Conservation (phyloP, 2,888 invertebrate genomes). For the Agelastica alni region DNA sequence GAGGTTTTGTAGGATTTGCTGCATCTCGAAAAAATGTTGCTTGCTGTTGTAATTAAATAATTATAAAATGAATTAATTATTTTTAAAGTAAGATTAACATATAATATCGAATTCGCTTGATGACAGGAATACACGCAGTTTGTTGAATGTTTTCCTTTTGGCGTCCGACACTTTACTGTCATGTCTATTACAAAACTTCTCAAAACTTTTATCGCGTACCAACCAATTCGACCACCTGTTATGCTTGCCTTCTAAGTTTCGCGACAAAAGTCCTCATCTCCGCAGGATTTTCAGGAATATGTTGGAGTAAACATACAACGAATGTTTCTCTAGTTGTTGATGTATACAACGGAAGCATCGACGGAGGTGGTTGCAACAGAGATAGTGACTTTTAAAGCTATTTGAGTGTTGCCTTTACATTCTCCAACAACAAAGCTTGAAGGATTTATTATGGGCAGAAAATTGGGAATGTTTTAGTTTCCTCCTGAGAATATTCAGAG, state of each 20-base stretch:
- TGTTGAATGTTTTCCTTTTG: no score
- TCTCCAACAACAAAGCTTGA: background rate
- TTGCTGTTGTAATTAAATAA: no score
- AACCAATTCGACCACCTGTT: slow-evolving; percentile 21
- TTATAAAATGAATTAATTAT: no score
- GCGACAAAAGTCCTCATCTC: slow-evolving; percentile 19
- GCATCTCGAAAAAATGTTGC: no score
- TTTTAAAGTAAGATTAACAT: no score
- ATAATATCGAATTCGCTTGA: no score
- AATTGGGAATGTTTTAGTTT: no score
- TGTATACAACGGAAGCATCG: slow-evolving; percentile 40
- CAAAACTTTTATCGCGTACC: slow-evolving; percentile 4
- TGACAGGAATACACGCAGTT: no score
- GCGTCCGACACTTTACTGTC: no score
- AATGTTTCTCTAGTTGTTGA: slow-evolving; percentile 32
- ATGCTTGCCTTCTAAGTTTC: background rate
- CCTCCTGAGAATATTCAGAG: no score
- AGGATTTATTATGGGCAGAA: no score
- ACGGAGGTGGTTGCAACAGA: slow-evolving; percentile 29
- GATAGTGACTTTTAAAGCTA: slow-evolving; percentile 37
- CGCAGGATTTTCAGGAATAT: slow-evolving; percentile 16
- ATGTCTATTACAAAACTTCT: background rate
- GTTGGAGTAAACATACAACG: slow-evolving; percentile 26
- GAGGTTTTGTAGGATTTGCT: no score
- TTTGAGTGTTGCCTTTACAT: slow-evolving; percentile 7